Evolutionary conservation across 2,888 invertebrate species (phyloP).

Genomic region (Dasypolia templi): DNA sequence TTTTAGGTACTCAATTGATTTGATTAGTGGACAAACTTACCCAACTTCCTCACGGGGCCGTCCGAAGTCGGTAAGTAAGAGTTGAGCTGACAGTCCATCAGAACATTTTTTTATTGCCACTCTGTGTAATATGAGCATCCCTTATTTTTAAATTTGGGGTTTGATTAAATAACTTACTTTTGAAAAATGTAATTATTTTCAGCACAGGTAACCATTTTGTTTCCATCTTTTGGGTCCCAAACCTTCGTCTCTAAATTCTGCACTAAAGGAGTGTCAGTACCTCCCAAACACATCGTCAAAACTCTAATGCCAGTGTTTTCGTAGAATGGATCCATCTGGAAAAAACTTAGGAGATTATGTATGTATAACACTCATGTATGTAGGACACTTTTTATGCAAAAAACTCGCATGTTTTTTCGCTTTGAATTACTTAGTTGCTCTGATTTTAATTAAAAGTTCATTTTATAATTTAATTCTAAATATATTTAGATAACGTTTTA

Average conservation of each 20-base stretch:
- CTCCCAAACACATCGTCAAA: slow-evolving; percentile 71
- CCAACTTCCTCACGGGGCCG: not conserved
- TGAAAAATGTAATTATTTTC: slow-evolving; percentile 38
- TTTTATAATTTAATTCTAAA: too few species aligned
- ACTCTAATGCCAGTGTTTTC: slow-evolving; percentile 70
- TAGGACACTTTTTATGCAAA: not conserved
- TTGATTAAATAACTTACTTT: slow-evolving; percentile 54
- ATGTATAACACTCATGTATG: not conserved
- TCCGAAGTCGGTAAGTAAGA: not conserved
- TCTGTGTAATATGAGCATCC: fast-evolving
- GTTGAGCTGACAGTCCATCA: not conserved
- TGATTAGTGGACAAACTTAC: not conserved
- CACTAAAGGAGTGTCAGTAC: slow-evolving; percentile 73
- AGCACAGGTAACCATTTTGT: slow-evolving; percentile 10
- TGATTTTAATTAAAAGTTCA: too few species aligned
- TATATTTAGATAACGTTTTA: not conserved
- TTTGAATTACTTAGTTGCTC: too few species aligned
- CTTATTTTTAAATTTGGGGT: not conserved
- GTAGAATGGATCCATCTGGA: slow-evolving; percentile 70
- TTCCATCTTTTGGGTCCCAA: slow-evolving; percentile 58
- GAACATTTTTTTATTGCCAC: not conserved
- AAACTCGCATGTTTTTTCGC: too few species aligned
- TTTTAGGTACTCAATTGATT: not conserved
- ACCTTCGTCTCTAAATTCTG: slow-evolving; percentile 59
- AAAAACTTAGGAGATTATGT: not conserved